Evolutionary conservation across 2,113 vertebrate genomes (phyloP), one percentile per base, ranked within the genome.

Genomic region (Chaenocephalus aceratus): DNA sequence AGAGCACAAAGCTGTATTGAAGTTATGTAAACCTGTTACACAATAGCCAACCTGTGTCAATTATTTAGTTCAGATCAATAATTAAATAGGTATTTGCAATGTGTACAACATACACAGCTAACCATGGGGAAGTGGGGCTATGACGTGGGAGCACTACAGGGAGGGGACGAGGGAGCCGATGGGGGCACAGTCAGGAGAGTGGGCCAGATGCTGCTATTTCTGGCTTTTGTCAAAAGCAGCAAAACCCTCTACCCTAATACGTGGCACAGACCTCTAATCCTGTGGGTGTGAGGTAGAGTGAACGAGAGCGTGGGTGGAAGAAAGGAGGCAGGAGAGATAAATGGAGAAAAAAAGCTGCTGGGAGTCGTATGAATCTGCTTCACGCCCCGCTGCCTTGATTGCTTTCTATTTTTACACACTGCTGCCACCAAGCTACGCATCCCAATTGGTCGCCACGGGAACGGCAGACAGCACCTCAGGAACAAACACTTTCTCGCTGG

Each of bases 331-430:
- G 86, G 76, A 89, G 90, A 84, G 89, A 91, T 91, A 91, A 89
- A 92, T 88, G 94, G 94, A 89, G 88, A 89, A 79, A 95, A 93
- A 91, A 62, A 93, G 88, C 91, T 95, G 86, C 89, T 92, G 84
- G 94, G 93, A 94, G 90, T 91, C 84, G 45, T 93, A 87, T 89
- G 84, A 95, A 94, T 94, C 79, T 88, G 84, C 94, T 96, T 96
- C 89, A 93, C 90, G 88, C 93, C 93, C 88, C 90, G 88, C 88
- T 92, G 94, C 88, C 94, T 93, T 84, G 88, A 97, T 89, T 95
- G 92, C 86, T 95, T 96, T 95, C 95, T 96, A 95, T 96, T 97
- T 97, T 95, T 96, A 96, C 79, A 86, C 84, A 49, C 89, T 80
- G 83, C 79, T 93, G 84, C 82, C 92, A 95, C 94, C 89, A 84